These are phyloP conservation scores for Strigamia crassipes DNA, from an alignment of 2,888 invertebrate genomes.

Conservation along the genomic window DNA sequence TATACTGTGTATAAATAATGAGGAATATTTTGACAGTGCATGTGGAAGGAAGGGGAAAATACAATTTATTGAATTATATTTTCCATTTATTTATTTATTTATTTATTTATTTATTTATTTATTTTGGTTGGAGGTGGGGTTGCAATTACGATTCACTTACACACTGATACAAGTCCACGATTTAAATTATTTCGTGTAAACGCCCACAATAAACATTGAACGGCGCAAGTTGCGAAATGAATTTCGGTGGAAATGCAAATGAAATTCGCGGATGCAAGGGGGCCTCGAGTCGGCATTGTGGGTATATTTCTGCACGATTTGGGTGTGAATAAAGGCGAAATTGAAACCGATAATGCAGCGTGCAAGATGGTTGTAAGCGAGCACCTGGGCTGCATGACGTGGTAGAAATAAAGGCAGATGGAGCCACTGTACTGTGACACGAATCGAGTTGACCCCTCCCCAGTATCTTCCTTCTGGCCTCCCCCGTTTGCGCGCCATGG, in stretches of 20 bases:
- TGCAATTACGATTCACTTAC: conserved; percentile 10
- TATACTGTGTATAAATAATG: conserved; percentile 15
- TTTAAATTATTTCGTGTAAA: not conserved
- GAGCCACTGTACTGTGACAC: conserved; percentile 42
- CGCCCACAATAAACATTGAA: no score
- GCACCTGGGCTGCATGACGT: conserved; percentile 32
- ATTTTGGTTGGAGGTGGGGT: not conserved
- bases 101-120: not conserved
- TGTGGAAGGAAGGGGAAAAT: not conserved
- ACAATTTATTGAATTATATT: not conserved
- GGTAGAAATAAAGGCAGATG: conserved; percentile 23
- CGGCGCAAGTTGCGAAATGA: no score
- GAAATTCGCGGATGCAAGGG: no score
- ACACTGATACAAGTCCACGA: not conserved
- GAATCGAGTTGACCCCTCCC: conserved; percentile 6
- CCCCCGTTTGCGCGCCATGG: conserved; percentile 10
- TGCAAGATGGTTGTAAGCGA: not conserved
- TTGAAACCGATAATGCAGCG: not conserved
- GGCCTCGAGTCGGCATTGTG: no score
- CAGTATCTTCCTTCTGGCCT: conserved; percentile 41
- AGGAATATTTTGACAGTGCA: conserved; percentile 35
- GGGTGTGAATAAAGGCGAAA: not conserved
- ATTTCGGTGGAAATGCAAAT: no score
- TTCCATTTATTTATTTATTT: not conserved
- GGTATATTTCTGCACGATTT: not conserved